Conservation (phyloP, 2,888 invertebrate species). For the Syritta pipiens region DNA sequence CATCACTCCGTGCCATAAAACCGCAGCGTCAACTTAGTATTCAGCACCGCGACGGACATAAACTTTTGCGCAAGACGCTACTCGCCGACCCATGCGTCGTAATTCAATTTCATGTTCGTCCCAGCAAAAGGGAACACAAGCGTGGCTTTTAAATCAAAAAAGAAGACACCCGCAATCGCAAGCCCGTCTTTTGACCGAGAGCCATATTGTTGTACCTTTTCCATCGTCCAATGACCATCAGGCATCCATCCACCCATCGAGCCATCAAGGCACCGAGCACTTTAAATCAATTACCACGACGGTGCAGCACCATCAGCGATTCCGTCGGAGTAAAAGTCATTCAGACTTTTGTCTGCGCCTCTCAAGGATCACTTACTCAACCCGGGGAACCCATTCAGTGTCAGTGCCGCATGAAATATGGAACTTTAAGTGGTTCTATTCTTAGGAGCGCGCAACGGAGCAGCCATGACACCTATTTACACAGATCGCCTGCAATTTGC, state of each 20-base stretch:
- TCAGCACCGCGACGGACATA: slow-evolving; percentile 27
- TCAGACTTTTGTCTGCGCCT: slow-evolving; percentile 59
- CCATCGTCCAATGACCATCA: slow-evolving; percentile 31
- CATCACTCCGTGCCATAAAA: slow-evolving; percentile 14
- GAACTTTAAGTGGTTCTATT: slow-evolving; percentile 65
- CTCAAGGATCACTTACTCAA: slow-evolving; percentile 29
- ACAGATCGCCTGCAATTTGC: slow-evolving; percentile 40
- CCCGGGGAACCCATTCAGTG: slow-evolving; percentile 10
- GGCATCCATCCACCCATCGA: too few species aligned
- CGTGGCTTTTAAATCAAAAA: slow-evolving; percentile 42
- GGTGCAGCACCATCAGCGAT: slow-evolving; percentile 33
- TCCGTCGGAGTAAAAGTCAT: slow-evolving; percentile 46
- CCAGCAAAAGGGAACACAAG: slow-evolving; percentile 32
- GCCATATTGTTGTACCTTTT: slow-evolving; percentile 46
- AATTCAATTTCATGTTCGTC: slow-evolving; percentile 37
- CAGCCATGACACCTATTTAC: slow-evolving; percentile 58
- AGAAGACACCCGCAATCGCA: slow-evolving; percentile 4
- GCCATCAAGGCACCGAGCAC: too few species aligned
- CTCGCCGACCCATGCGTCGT: slow-evolving; percentile 14
- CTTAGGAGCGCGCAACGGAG: slow-evolving; percentile 28
- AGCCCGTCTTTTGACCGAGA: slow-evolving; percentile 33
- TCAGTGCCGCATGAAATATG: slow-evolving; percentile 50
- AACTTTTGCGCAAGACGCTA: slow-evolving; percentile 37
- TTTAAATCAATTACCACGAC: slow-evolving; percentile 14
- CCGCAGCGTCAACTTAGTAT: slow-evolving; percentile 39